Evolutionary conservation across 2,888 invertebrate genomes (phyloP), one percentile per base, ranked within the genome.

Genomic region (Tupiocoris notatus): DNA sequence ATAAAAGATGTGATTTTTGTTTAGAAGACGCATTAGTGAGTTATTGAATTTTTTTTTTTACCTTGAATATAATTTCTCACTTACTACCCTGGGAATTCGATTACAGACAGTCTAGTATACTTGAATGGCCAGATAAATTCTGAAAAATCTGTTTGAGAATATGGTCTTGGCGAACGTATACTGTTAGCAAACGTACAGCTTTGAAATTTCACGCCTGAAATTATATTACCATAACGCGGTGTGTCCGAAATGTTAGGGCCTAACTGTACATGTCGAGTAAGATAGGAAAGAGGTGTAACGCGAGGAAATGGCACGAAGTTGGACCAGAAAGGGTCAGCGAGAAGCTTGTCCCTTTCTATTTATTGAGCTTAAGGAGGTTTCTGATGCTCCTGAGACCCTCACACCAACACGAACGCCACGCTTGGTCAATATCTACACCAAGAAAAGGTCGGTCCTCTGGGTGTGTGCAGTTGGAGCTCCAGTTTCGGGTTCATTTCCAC

Each of bases 301-400:
- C 39, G 39, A 39, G 39, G 39, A 39, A 39, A 39, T 39, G 12
- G 39, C 39, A 39, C 39, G 39, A 39, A 39, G 6, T 12, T 12
- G 39, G 39, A 39, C 39, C 39, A 39, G 39, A 39, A 39, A 39
- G 39, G 39, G 39, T 39, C 39, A 39, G 39, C 39, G 63, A 21
- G 63, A 63, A 22, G 6, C 20, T 12, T 16, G 20, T 63, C 20
- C 63, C 22, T 63, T 63, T 20, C 63, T 22, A 63, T 63, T 22
- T 22, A 63, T 63, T 63, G 63, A 63, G 63, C 63, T 63, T 63
- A 63, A 63, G 63, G 63, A 63, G 63, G 63, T 63, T 63, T 63
- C 22, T 21, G 63, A 63, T 63, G 23, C 63, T 22, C 63, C 16
- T 2, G 63, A n/a, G 59, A 59, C 59, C 59, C 59, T n/a, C n/a